Conservation (phyloP, 2,888 invertebrate genomes). For the Harpagoxenus sublaevis region DNA sequence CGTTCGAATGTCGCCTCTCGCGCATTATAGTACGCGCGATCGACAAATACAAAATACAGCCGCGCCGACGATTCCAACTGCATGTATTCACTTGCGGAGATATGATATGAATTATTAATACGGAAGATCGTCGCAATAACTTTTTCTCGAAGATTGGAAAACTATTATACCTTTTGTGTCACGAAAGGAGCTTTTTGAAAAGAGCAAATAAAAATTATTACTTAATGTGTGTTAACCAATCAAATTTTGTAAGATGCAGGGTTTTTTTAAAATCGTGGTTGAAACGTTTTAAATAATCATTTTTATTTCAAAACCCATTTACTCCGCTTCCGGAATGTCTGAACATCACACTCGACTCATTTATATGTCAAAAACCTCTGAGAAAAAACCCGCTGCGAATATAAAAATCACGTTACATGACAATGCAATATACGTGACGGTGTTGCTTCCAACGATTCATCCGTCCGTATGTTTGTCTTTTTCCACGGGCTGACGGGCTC, state of each 20-base stretch:
- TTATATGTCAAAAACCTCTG: not conserved
- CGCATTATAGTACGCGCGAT: not conserved
- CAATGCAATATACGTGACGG: not conserved
- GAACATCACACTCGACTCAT: not conserved
- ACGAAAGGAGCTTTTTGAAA: not conserved
- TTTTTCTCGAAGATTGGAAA: not conserved
- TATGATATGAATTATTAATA: conserved; percentile 39
- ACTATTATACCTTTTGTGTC: not conserved
- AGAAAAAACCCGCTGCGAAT: not conserved
- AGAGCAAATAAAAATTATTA: not conserved
- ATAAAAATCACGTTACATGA: conserved; percentile 17
- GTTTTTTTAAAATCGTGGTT: not conserved
- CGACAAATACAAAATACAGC: not conserved
- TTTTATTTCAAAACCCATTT: not conserved
- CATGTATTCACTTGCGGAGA: not conserved
- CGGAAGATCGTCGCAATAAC: not conserved
- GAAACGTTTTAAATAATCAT: not conserved
- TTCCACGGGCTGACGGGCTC: not conserved
- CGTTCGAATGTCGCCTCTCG: conserved; percentile 35
- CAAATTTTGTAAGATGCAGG: not conserved
- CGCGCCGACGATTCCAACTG: not conserved
- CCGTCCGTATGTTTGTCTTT: not conserved
- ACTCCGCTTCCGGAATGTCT: not conserved
- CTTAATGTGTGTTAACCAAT: not conserved
- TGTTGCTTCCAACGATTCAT: not conserved